These are phyloP conservation scores for Chelonia mydas DNA, from an alignment of 2,797 vertebrate species.

Conservation along the genomic window DNA sequence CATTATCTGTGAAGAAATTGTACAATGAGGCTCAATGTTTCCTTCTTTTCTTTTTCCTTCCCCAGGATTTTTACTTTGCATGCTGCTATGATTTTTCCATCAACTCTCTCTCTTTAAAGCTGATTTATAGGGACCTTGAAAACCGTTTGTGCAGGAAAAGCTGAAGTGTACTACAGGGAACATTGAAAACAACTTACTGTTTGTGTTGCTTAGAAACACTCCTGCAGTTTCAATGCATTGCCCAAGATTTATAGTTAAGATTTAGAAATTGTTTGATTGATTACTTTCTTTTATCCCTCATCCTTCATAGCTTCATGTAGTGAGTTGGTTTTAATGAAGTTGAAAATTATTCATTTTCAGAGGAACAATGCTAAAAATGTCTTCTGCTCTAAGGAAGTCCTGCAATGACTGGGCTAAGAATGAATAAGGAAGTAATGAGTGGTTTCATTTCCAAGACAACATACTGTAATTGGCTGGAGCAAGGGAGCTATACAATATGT, in stretches of 20 bases:
- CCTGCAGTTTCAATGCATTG: slow-evolving; percentile 67
- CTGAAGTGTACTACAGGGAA: slow-evolving; percentile 76
- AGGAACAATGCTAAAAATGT: slow-evolving; percentile 52
- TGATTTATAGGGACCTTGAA: slow-evolving; percentile 80
- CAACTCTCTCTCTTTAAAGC: slow-evolving; percentile 75
- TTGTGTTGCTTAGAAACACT: slow-evolving; percentile 78
- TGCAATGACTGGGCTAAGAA: slow-evolving; percentile 61
- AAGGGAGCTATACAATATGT: slow-evolving; percentile 47
- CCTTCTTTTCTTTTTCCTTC: background rate
- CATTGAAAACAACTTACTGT: slow-evolving; percentile 74
- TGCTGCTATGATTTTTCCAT: slow-evolving; percentile 75
- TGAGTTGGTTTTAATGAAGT: slow-evolving; percentile 74
- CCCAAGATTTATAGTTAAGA: slow-evolving; percentile 76
- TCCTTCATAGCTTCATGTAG: slow-evolving; percentile 62
- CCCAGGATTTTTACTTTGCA: slow-evolving; percentile 63
- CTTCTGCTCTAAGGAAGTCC: slow-evolving; percentile 55
- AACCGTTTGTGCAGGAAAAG: slow-evolving; percentile 79
- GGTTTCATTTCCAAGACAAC: slow-evolving; percentile 71
- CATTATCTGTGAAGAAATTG: slow-evolving; percentile 1
- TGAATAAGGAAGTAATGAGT: slow-evolving; percentile 72
- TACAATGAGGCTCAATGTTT: slow-evolving; percentile 15
- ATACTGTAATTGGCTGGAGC: slow-evolving; percentile 54
- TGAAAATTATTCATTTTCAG: slow-evolving; percentile 74
- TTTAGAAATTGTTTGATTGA: slow-evolving; percentile 80
- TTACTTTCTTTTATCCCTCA: slow-evolving; percentile 73